These are phyloP conservation scores for Anhinga rufa DNA, from an alignment of 2,113 vertebrate species.

Conservation along the genomic window DNA sequence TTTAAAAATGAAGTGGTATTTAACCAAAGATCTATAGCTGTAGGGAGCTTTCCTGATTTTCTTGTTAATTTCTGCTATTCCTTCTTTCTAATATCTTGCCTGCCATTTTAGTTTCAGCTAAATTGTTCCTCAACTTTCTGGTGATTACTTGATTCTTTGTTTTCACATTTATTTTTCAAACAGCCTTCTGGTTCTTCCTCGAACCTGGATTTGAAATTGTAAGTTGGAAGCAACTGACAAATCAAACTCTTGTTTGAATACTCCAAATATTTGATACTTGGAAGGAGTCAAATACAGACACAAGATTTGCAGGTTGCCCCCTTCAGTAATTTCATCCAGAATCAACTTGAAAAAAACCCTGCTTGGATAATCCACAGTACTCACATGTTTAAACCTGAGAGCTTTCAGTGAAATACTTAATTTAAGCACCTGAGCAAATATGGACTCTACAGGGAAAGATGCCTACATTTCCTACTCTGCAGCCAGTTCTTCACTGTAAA, in stretches of 20 bases:
- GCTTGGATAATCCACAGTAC: not conserved
- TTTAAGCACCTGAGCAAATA: conserved; percentile 1
- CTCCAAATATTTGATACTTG: not conserved
- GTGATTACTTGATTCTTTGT: not conserved
- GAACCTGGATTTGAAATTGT: not conserved
- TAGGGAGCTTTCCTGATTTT: not conserved
- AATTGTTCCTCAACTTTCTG: not conserved
- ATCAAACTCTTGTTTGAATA: not conserved
- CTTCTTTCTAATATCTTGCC: not conserved
- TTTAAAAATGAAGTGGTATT: not conserved
- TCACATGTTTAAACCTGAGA: not conserved
- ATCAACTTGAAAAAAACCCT: not conserved
- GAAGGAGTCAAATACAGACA: not conserved
- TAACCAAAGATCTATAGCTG: not conserved
- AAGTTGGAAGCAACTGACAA: not conserved
- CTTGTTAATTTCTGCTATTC: not conserved
- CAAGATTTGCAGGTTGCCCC: not conserved
- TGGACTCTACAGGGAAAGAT: not conserved
- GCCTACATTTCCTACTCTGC: not conserved
- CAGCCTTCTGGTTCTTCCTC: not conserved
- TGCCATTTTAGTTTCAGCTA: not conserved
- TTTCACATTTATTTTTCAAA: not conserved
- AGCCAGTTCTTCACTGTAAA: not conserved
- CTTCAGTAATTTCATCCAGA: not conserved
- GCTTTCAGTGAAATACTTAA: not conserved